Base-by-base conservation (phyloP, 2,888 invertebrate species). In the Seira ritae region DNA sequence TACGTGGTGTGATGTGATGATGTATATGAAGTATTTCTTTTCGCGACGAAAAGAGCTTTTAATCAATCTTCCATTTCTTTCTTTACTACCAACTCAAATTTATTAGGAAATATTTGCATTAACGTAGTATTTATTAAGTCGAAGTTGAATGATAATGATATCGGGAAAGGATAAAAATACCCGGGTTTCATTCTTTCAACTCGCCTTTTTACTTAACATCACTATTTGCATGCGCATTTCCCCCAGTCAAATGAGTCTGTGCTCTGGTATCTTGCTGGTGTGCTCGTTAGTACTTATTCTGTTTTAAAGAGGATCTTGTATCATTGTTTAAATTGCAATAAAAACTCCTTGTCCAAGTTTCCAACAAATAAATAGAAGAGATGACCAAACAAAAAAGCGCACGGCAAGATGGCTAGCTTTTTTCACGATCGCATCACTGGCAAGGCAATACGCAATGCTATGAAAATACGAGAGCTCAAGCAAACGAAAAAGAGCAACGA, bases 31-130 rank as follows among this genome's bases (percentile, higher is more conserved):
- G n/a, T n/a, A n/a, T n/a, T n/a, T n/a, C n/a, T n/a, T n/a, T n/a
- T n/a, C n/a, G n/a, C n/a, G n/a, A n/a, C n/a, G n/a, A n/a, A n/a
- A n/a, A n/a, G n/a, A n/a, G n/a, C n/a, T n/a, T n/a, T n/a, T 72
- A 55, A 80, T 80, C 73, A 68, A 76, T 81, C 82, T 77, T 72
- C 77, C 77, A 82, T 69, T 55, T 73, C 77, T 74, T 62, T 42
- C 69, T 72, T 68, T 78, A 77, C 65, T 76, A 77, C 73, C 71
- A 42, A 77, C 46, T 68, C 42, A 77, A 82, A 82, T 78, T 82
- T 82, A 77, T 82, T 82, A 67, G 72, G 22, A 65, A 82, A 19
- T 62, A 72, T 77, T 82, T 77, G 77, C 82, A 77, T 82, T 73
- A 76, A 81, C 76, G 75, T 31, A 71, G 66, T 76, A 81, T 81